Evolutionary conservation across 2,888 invertebrate species (phyloP), one percentile per base, ranked within the genome.

Genomic region (Alitta virens): DNA sequence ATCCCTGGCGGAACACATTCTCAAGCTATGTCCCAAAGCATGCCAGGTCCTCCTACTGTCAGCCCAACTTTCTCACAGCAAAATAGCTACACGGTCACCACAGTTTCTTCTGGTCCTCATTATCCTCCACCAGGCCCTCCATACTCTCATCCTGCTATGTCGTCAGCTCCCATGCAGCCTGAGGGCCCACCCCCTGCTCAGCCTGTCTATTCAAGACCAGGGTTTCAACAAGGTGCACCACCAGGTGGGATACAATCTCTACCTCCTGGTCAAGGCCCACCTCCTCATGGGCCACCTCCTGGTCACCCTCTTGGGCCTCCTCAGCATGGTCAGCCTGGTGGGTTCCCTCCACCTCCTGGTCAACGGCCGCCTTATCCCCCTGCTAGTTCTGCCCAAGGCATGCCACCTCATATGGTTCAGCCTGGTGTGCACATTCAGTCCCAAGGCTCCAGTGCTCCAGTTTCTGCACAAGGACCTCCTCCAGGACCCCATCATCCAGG

Each of bases 211-310:
- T 33, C 33, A 5, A 33, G 33, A 33, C 33, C 33, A 5, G 33
- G 33, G 33, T 33, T 33, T 33, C 33, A 33, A 14, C 63, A 56
- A 21, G 60, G 60, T 26, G 46, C 24, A 33, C 56, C 55, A 33
- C 64, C 43, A 40, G 42, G 51, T 26, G 57, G 56, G 21, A 56
- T 24, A 42, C 62, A 49, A 51, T 52, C 33, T 9, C 51, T 23
- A 21, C 62, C 53, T 58, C 62, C 2, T 57, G 25, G 23, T 51
- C 57, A 38, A 7, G 58, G 57, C 7, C 63, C 57, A 26, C 54
- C 52, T 46, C 38, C 21, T 25, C 43, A 18, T n/a, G 26, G 56
- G 9, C 58, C 18, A 21, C 58, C 51, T 9, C 57, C 56, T 26
- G n/a, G 26, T 25, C 62, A n/a, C 51, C 55, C 38, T 50, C 57